These are phyloP conservation scores for Polietes domitor DNA, from an alignment of 2,888 invertebrate genomes.

Conservation along the genomic window DNA sequence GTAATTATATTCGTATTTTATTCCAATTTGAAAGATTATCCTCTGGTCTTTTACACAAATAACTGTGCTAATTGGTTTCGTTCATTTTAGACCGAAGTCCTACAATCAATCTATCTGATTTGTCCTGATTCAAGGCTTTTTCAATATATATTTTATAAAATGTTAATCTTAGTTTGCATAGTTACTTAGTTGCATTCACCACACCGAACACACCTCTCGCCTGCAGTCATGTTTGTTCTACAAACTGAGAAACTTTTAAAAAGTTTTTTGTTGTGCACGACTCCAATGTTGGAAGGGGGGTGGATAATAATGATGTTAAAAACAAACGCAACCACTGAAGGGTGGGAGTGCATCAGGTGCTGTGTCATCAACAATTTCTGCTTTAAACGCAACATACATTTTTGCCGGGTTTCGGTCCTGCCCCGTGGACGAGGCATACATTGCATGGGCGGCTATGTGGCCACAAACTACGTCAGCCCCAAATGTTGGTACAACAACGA, in stretches of 20 bases:
- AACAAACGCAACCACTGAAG: neutral
- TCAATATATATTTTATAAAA: no score
- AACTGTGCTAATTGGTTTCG: no score
- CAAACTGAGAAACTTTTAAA: neutral
- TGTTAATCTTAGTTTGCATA: no score
- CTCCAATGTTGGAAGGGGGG: neutral
- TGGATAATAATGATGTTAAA: neutral
- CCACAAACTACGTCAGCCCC: neutral
- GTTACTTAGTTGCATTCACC: no score
- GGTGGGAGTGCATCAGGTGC: neutral
- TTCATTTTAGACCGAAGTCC: no score
- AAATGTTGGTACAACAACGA: conserved; percentile 4
- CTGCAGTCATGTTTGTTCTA: neutral
- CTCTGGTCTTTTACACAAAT: no score
- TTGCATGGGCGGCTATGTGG: neutral
- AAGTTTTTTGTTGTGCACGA: neutral
- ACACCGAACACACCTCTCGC: no score
- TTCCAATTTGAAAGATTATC: no score
- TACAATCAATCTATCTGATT: no score
- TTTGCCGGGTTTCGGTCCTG: neutral
- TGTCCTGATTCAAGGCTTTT: no score
- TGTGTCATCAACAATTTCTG: neutral
- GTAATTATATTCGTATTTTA: no score
- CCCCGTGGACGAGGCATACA: no score
- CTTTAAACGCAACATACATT: neutral